These are phyloP conservation scores for Phaethon lepturus DNA, from an alignment of 2,113 vertebrate genomes.

Conservation along the genomic window DNA sequence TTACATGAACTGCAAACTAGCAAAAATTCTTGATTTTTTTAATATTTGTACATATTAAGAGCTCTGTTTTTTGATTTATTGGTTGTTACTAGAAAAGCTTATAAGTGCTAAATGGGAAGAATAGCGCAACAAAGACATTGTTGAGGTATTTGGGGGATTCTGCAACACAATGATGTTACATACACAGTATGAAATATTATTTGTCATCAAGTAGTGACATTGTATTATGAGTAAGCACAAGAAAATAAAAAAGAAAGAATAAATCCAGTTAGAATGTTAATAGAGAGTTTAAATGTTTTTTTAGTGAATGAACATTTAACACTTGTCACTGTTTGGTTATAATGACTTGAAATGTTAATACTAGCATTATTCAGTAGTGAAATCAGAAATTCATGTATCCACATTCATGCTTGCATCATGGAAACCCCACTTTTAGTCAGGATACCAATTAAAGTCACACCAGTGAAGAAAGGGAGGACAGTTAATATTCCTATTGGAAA, in stretches of 20 bases:
- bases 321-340: slow-evolving; percentile 26
- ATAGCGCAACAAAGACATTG: slow-evolving; percentile 60
- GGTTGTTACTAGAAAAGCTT: slow-evolving; percentile 50
- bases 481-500: background rate
- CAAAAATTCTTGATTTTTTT: slow-evolving; percentile 27
- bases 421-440: slow-evolving; percentile 26
- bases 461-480: background rate
- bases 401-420: background rate
- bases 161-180: slow-evolving; percentile 61
- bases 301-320: slow-evolving; percentile 21
- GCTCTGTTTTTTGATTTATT: slow-evolving; percentile 36
- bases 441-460: background rate
- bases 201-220: slow-evolving; percentile 66
- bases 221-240: slow-evolving; percentile 45
- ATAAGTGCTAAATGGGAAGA: slow-evolving; percentile 27
- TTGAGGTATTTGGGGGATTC: slow-evolving; percentile 55
- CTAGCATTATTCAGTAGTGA: slow-evolving; percentile 58
- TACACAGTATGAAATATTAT: slow-evolving; percentile 61
- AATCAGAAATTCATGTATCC: slow-evolving; percentile 28
- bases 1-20: slow-evolving; percentile 46
- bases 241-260: slow-evolving; percentile 59
- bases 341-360: slow-evolving; percentile 41
- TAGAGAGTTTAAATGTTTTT: slow-evolving; percentile 36
- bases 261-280: slow-evolving; percentile 51
- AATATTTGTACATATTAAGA: slow-evolving; percentile 44